A percentile compares a stretch with the other conserved stretches of the same genome.
Conservation (phyloP, 2,797 vertebrate species). For the Hippopotamyrus pictus region DNA sequence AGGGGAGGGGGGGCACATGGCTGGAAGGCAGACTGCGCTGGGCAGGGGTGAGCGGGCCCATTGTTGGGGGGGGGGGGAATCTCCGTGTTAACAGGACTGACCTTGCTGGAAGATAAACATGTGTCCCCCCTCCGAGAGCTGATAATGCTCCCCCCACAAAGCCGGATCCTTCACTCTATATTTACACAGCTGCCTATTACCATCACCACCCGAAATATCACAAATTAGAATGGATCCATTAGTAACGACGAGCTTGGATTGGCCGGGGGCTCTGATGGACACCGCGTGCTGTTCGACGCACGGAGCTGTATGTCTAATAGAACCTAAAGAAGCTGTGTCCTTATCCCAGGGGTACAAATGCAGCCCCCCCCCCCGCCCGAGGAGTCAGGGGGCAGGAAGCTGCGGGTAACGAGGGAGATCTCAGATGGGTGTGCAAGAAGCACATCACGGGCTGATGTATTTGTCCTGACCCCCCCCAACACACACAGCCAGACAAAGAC, state of each 20-base stretch:
- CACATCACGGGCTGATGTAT: too few species aligned
- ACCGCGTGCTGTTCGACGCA: background rate
- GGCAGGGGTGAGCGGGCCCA: slow-evolving; percentile 17
- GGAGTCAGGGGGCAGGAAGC: background rate
- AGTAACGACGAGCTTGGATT: background rate
- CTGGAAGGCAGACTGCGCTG: slow-evolving; percentile 18
- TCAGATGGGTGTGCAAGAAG: background rate
- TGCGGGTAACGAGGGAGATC: background rate
- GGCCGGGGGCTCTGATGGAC: background rate
- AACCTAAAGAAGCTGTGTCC: background rate
- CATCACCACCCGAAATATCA: background rate
- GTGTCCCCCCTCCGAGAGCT: background rate
- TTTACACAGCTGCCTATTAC: background rate
- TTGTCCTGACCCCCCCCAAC: too few species aligned
- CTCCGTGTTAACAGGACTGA: background rate
- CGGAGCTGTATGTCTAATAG: background rate
- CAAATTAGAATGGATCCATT: background rate
- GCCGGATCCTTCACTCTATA: background rate
- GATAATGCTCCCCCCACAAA: background rate
- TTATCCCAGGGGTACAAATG: background rate
- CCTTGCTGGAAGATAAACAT: background rate
- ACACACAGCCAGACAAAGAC: background rate
- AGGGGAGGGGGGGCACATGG: slow-evolving; percentile 15
- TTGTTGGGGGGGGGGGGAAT: slow-evolving; percentile 26
- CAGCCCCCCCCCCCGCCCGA: background rate